Evolutionary conservation across 2,888 invertebrate species (phyloP), one percentile per base, ranked within the genome.

Genomic region (Chorisops tibialis): DNA sequence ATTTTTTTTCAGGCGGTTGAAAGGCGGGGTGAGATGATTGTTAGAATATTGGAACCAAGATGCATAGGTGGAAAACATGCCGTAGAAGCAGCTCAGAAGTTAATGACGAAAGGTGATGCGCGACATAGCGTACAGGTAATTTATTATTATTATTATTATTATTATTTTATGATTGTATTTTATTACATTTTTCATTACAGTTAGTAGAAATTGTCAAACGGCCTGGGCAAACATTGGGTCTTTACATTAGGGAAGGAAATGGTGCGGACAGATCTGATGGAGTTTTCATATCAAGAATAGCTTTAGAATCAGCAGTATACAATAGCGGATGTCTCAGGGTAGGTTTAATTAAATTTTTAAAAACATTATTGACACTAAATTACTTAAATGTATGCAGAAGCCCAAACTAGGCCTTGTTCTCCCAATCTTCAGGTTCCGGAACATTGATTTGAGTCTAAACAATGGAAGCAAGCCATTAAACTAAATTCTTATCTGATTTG

Each of bases 171-270:
- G 11, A 11, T 37, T 9, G 7, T 9, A 7, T 21, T 16, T 38
- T 24, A n/a, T 2, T 24, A 12, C 22, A 4, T 48, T 48, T n/a
- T n/a, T n/a, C n/a, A n/a, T 49, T 63, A 4, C 86, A 92, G 77
- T 87, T 96, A 74, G 96, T 99, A 70, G 99, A 99, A 81, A 97
- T 99, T 73, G 96, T 99, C 68, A 99, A 99, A 80, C 86, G 97
- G 70, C 99, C 99, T 0, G 99, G 98, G 12, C 98, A 99, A 80
- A 97, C 97, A 35, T 82, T 99, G 67, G 99, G 99, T 45, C 84
- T 99, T 64, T 99, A 99, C 79, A 97, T 99, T 73, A 85, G 97
- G 41, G 98, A 99, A 84, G 97, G 98, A n/a, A 97, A 99, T 74
- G 98, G 97, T n/a, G 87, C 91, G 59, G 93, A 95, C 72, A 85